Evolutionary conservation across 2,113 vertebrate species (phyloP), one percentile per base, ranked within the genome.

Genomic region (Tupaia tana): DNA sequence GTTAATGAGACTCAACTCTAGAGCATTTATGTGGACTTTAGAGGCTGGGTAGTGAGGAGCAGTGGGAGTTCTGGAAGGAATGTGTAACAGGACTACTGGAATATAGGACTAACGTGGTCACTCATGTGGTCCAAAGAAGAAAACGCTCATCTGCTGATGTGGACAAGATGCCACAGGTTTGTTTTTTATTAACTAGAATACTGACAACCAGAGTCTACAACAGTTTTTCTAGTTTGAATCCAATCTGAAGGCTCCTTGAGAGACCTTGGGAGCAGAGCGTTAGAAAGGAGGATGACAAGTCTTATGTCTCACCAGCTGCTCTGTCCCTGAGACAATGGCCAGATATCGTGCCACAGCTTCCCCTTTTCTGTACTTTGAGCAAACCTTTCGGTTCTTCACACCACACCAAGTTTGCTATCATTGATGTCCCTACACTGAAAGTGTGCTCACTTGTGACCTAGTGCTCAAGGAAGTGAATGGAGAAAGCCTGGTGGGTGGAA

Each of bases 341-440:
- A 80, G 75, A 89, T 59, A n/a, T 86, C 74, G 64, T 0, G 0
- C 71, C 77, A 91, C 63, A 73, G 73, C 61, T 93, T 84, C 84
- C 79, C 69, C 58, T 90, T 94, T 94, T 69, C 86, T 90, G 58
- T 73, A 31, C 79, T 84, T 90, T 52, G 86, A 91, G 52, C 20
- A 78, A 25, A 9, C 31, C 29, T 89, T 83, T 79, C 79, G 64
- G 25, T 73, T 95, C 79, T 97, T 89, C 5, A 0, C 70, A 64
- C 56, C 22, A 52, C 13, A 75, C 58, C 66, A 83, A 61, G 34
- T 54, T 77, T 79, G 24, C 14, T 71, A 18, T 70, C 56, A 79
- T 25, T 79, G 6, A 14, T 77, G 4, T 78, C 64, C 25, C 11
- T 78, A 43, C 43, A 43, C 6, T 43, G 43, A 43, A n/a, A 69